A percentile compares a stretch with the other conserved stretches of the same genome.
These are phyloP conservation scores for Labrus mixtus DNA, from an alignment of 2,113 vertebrate species.

Conservation along the genomic window DNA sequence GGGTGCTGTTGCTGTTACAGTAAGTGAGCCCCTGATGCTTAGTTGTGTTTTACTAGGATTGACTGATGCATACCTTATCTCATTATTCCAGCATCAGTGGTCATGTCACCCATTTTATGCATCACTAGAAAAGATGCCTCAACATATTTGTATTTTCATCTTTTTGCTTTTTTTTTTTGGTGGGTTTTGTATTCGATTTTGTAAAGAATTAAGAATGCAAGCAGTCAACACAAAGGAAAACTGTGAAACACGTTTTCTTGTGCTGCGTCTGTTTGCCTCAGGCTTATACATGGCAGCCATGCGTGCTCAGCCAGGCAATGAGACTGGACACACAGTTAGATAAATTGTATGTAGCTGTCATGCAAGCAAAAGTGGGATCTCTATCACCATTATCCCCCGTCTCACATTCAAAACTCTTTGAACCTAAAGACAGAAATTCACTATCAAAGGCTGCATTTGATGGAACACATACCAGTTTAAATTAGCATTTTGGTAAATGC, in stretches of 20 bases:
- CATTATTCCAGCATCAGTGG: slow-evolving; percentile 79
- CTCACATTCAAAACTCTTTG: not conserved
- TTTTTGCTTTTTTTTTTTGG: not conserved
- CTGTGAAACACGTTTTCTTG: not conserved
- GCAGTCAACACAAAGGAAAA: not conserved
- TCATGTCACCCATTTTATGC: slow-evolving; percentile 61
- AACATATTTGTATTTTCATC: not conserved
- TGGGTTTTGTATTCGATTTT: not conserved
- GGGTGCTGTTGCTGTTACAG: not conserved
- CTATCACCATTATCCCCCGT: not conserved
- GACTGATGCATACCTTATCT: slow-evolving; percentile 72
- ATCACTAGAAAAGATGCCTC: slow-evolving; percentile 43
- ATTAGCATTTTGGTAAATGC: not conserved
- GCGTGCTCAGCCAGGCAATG: slow-evolving; percentile 33
- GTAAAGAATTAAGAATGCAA: not conserved
- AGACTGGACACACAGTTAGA: slow-evolving; percentile 37
- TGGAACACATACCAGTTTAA: not conserved
- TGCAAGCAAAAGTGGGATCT: slow-evolving; percentile 1
- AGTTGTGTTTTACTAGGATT: slow-evolving; percentile 69
- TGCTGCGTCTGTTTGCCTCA: slow-evolving; percentile 24
- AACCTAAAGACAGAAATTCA: not conserved
- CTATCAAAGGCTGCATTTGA: not conserved
- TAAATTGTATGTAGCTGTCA: slow-evolving; percentile 9
- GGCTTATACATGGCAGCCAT: slow-evolving; percentile 50
- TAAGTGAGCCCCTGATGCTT: slow-evolving; percentile 1